Percentiles rank a stretch among this genome's conserved stretches.
phyloP scores from a whole-genome alignment of 2,797 vertebrate genomes.

The Taeniopygia guttata region DNA sequence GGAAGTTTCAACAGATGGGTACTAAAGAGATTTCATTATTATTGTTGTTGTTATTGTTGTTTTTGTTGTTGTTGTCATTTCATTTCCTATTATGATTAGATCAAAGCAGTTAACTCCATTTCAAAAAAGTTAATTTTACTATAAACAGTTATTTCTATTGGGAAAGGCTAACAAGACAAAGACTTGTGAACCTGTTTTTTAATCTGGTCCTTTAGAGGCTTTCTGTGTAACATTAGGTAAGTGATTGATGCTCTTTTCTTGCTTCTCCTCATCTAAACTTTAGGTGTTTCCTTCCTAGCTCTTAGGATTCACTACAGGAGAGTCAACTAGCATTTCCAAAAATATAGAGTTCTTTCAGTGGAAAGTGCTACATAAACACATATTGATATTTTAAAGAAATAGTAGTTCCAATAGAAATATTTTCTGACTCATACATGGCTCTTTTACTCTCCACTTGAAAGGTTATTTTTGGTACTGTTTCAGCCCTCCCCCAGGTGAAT shows the following conservation, averaged over 20 bases:
- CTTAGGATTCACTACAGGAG: not conserved
- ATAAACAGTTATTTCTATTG: not conserved
- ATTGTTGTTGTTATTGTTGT: not conserved
- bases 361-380: not conserved
- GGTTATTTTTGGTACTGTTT: not conserved
- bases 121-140: not conserved
- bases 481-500: not conserved
- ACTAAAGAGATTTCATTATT: not conserved
- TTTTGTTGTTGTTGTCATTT: not conserved
- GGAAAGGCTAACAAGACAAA: not conserved
- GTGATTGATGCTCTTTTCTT: not conserved
- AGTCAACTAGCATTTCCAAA: not conserved
- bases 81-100: not conserved
- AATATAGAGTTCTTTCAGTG: not conserved
- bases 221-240: not conserved
- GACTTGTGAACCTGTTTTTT: not conserved
- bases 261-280: not conserved
- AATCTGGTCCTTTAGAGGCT: not conserved
- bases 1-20: not conserved
- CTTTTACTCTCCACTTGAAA: not conserved
- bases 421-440: accelerated
- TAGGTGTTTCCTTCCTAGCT: not conserved
- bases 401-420: not conserved
- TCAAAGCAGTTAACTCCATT: not conserved
- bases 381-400: not conserved